Evolutionary conservation across 2,888 invertebrate species (phyloP), one percentile per base, ranked within the genome.

Genomic region (Alviniconcha strummeri): DNA sequence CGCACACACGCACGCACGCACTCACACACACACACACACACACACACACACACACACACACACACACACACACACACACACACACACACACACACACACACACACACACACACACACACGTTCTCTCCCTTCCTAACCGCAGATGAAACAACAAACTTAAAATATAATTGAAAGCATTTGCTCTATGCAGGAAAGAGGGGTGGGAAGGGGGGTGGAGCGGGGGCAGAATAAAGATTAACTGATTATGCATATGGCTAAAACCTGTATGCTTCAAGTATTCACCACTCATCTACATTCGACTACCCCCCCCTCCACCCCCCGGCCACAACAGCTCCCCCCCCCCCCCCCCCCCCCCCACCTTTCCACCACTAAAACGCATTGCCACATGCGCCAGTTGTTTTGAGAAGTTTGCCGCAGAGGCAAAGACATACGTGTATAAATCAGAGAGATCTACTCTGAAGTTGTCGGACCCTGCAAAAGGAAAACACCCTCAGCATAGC

Each of bases 401-500:
- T 60, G 60, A 60, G 8, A 60, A 13, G 60, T 60, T 36, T 13
- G 79, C 36, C 19, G 79, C 79, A 79, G 64, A 79, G 52, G 52
- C 60, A 60, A 79, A 64, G 19, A 67, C 57, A 36, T 19, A 57
- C 76, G 15, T 64, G 60, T 52, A 64, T 78, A 78, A 78, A 78
- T 78, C 78, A 78, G 78, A 78, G 19, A 36, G 52, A 78, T 78
- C 64, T 57, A 36, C 78, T 15, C 52, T 19, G 55, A 9, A 15
- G 36, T 64, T 64, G 78, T 64, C 78, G 56, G 78, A 36, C 78
- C 52, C 57, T 76, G 78, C 15, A 60, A 60, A 64, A 78, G 52
- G 78, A 78, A 78, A 64, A 78, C 64, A 78, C 75, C 64, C 36
- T 17, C 64, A 57, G 64, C 67, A 60, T 79, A 79, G 60, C 67